These are phyloP conservation scores for Mythimna lalbum DNA, from an alignment of 2,888 invertebrate genomes.

Conservation along the genomic window DNA sequence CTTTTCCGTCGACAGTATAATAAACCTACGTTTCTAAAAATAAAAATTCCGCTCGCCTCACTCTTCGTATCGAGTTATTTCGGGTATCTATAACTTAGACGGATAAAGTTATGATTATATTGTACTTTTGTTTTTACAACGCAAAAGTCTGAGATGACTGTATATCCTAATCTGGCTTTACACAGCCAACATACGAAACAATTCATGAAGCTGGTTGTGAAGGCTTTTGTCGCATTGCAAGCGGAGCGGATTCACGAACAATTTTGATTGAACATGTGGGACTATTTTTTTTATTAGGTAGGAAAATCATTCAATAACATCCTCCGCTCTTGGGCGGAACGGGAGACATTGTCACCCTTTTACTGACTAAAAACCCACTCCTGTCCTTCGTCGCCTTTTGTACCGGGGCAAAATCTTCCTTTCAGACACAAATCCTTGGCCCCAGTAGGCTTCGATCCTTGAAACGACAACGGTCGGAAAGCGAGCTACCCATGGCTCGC, in stretches of 20 bases:
- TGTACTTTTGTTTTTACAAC: conserved; percentile 16
- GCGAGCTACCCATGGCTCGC: too few species aligned
- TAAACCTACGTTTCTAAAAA: not conserved
- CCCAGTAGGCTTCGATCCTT: too few species aligned
- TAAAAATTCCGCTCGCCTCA: not conserved
- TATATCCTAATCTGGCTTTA: conserved; percentile 38
- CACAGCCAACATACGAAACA: conserved; percentile 22
- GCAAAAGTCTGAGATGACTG: conserved; percentile 17
- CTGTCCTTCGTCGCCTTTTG: too few species aligned
- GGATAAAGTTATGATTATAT: conserved; percentile 34
- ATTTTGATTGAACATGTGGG: not conserved
- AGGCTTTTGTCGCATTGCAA: conserved; percentile 1
- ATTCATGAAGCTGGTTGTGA: conserved; percentile 13
- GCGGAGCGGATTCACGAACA: not conserved
- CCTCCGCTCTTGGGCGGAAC: too few species aligned
- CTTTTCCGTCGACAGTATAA: too few species aligned
- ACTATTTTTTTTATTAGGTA: too few species aligned
- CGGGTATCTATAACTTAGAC: not conserved
- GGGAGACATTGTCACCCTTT: too few species aligned
- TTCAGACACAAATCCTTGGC: too few species aligned
- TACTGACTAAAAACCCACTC: too few species aligned
- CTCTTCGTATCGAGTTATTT: conserved; percentile 10
- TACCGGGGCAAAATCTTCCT: too few species aligned
- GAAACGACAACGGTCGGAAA: too few species aligned
- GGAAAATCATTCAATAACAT: too few species aligned